These are phyloP conservation scores for Copidosoma floridanum DNA, from an alignment of 1,140 invertebrate genomes.

Conservation along the genomic window DNA sequence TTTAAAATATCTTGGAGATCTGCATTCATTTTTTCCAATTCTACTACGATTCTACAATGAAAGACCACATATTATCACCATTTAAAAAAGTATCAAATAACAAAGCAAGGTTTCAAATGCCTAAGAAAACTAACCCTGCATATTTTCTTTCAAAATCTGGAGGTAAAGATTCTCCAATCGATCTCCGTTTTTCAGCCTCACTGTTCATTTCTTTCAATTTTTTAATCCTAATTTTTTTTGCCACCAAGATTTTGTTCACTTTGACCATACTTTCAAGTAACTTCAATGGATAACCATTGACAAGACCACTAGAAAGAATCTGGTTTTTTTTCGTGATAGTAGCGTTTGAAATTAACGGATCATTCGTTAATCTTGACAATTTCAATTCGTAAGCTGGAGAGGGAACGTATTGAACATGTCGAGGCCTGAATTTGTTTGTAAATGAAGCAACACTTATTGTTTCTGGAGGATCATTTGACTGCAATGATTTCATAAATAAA, in stretches of 20 bases:
- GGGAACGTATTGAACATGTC: constrained; percentile 61
- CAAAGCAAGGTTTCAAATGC: not conserved
- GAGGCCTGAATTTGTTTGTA: constrained; percentile 76
- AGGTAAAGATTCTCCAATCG: constrained; percentile 72
- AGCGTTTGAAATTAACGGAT: constrained; percentile 60
- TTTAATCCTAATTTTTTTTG: constrained; percentile 80
- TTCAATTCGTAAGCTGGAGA: constrained; percentile 59
- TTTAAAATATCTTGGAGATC: constrained; percentile 84
- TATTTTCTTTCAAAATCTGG: constrained; percentile 89
- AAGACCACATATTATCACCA: not conserved
- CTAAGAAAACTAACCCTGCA: constrained; percentile 60
- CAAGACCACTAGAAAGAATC: constrained; percentile 51
- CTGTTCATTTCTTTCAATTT: constrained; percentile 85
- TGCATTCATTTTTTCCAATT: constrained; percentile 88
- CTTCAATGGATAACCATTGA: constrained; percentile 82
- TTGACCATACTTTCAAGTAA: constrained; percentile 84
- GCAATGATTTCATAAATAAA: constrained; percentile 14
- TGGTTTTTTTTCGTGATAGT: constrained; percentile 51
- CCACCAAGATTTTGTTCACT: constrained; percentile 80
- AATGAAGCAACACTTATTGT: constrained; percentile 86
- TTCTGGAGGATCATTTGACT: constrained; percentile 87
- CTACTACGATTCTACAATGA: constrained; percentile 68
- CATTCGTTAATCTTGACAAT: constrained; percentile 55
- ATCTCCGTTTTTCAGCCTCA: constrained; percentile 83
- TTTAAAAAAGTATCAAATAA: too few species aligned